Conservation (phyloP, 2,888 invertebrate genomes). For the Balanococcus diminutus region DNA sequence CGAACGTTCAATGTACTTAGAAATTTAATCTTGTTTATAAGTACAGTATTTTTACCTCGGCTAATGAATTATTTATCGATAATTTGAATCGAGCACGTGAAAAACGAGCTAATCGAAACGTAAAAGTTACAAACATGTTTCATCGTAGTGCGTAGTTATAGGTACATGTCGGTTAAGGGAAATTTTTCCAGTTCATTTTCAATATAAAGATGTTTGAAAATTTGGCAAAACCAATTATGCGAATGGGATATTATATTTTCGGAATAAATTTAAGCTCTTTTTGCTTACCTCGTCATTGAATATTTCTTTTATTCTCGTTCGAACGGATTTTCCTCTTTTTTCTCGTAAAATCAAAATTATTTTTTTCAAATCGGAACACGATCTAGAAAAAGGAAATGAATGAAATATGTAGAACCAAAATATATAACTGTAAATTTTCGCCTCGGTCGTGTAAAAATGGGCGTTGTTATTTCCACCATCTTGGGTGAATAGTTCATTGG, state of each 20-base stretch:
- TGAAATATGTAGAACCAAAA: not conserved
- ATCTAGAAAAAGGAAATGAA: not conserved
- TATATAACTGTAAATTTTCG: not conserved
- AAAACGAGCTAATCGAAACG: not conserved
- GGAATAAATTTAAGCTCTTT: not conserved
- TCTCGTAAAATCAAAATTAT: slow-evolving; percentile 35
- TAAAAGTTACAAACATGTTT: not conserved
- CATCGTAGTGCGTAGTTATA: not conserved
- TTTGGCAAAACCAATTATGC: not conserved
- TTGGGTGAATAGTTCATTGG: too few species aligned
- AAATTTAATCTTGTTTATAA: not conserved
- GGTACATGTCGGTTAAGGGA: not conserved
- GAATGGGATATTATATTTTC: not conserved
- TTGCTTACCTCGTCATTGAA: slow-evolving; percentile 37
- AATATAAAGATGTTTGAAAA: not conserved
- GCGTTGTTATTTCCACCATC: too few species aligned
- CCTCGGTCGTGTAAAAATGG: too few species aligned
- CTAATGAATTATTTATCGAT: not conserved
- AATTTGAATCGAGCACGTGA: not conserved
- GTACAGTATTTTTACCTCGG: not conserved
- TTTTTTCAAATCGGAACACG: slow-evolving; percentile 37
- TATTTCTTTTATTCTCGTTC: slow-evolving; percentile 25
- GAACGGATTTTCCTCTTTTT: slow-evolving; percentile 42
- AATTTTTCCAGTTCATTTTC: not conserved
- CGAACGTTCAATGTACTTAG: not conserved